Conservation (phyloP, 2,797 vertebrate species). For the Enteromius paludinosus region DNA sequence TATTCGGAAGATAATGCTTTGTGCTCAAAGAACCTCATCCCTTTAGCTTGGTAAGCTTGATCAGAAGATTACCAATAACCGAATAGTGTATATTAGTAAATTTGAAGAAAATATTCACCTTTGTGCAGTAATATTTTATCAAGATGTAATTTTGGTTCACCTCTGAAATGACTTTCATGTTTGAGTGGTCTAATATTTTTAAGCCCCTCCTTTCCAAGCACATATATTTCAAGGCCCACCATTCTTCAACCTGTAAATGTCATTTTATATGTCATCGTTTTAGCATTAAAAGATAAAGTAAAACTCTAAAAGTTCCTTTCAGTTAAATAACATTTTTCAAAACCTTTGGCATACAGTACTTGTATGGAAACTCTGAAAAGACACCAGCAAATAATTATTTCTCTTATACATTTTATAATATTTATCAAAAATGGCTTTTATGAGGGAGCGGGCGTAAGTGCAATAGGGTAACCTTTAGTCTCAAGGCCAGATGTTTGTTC, state of each 20-base stretch:
- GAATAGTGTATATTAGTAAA: background rate
- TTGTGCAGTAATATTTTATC: background rate
- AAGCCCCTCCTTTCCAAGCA: background rate
- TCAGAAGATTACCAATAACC: background rate
- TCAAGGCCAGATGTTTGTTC: slow-evolving; percentile 33
- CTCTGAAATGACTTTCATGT: background rate
- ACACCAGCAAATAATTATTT: slow-evolving; percentile 30
- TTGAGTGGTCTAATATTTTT: too few relatives aligned
- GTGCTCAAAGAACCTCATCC: background rate
- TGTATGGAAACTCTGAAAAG: background rate
- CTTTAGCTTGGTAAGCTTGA: background rate
- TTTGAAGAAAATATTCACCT: background rate
- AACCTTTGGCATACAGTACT: background rate
- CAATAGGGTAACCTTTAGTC: slow-evolving; percentile 21
- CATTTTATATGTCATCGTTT: background rate
- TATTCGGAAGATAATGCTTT: slow-evolving; percentile 8
- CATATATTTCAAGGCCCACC: background rate
- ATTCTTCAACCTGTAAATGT: background rate
- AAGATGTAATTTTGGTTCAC: background rate
- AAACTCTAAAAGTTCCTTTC: background rate
- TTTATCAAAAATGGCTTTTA: slow-evolving; percentile 37
- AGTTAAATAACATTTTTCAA: background rate
- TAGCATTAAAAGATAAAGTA: slow-evolving; percentile 4
- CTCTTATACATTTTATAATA: slow-evolving; percentile 9
- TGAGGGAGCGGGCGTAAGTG: background rate